phyloP scores from a whole-genome alignment of 2,797 vertebrate species.

The Hephaestus fuliginosus region DNA sequence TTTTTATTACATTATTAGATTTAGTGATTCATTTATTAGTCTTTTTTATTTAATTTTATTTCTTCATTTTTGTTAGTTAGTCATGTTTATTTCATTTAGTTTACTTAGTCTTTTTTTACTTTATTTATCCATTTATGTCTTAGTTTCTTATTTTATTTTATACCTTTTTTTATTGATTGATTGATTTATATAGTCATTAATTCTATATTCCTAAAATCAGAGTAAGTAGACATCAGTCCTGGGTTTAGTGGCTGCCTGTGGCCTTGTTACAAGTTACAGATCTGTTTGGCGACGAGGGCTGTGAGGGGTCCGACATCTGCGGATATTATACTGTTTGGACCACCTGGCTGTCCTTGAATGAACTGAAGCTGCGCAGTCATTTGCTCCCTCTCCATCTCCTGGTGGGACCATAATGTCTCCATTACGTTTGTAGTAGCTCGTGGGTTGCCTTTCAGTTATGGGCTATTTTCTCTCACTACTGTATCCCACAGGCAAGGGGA shows the following conservation, averaged over 20 bases:
- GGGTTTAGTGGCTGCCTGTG: constrained; percentile 11
- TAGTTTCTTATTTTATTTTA: background rate
- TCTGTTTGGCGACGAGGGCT: background rate
- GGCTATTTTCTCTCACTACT: constrained; percentile 64
- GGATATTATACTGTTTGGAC: constrained; percentile 37
- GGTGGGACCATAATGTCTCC: constrained; percentile 63
- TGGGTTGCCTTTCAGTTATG: constrained; percentile 61
- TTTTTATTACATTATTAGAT: background rate
- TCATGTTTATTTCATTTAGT: background rate
- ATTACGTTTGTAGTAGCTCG: constrained; percentile 56
- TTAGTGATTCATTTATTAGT: background rate
- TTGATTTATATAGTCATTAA: no score
- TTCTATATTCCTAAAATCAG: background rate
- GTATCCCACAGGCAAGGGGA: constrained; percentile 54
- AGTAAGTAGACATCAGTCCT: background rate
- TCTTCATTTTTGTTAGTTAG: background rate
- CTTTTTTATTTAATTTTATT: background rate
- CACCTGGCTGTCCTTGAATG: constrained; percentile 61
- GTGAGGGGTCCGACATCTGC: constrained; percentile 27
- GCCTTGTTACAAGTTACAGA: background rate
- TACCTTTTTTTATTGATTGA: no score
- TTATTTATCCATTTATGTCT: background rate
- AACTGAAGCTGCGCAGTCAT: constrained; percentile 51
- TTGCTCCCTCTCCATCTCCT: constrained; percentile 54
- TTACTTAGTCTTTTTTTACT: background rate